Evolutionary conservation across 2,888 invertebrate species (phyloP).

Genomic region (Cylindroiulus punctatus): DNA sequence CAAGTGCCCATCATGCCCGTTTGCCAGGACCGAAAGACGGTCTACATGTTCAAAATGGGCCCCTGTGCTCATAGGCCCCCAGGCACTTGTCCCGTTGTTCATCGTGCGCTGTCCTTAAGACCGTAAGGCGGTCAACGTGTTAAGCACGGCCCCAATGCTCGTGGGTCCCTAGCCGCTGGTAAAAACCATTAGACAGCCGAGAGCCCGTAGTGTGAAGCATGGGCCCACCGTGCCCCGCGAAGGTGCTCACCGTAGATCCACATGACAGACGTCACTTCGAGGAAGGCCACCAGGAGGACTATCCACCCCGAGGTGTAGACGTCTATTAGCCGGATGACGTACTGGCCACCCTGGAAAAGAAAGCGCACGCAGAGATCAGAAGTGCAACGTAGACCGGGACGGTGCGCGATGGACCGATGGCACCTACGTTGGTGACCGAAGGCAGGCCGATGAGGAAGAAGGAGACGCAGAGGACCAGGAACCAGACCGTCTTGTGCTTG

Average conservation of each 20-base stretch:
- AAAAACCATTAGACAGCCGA: too few species aligned
- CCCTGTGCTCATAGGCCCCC: too few species aligned
- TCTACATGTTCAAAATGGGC: too few species aligned
- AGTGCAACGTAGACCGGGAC: background rate
- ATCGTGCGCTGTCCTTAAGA: too few species aligned
- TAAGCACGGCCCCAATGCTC: too few species aligned
- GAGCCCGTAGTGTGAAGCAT: too few species aligned
- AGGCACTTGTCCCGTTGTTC: too few species aligned
- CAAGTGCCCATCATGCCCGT: too few species aligned
- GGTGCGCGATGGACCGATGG: too few species aligned
- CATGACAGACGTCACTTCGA: constrained; percentile 75
- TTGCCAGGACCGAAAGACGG: too few species aligned
- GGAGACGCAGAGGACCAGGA: background rate
- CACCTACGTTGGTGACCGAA: constrained; percentile 79
- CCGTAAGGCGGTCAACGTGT: too few species aligned
- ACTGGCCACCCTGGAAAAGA: constrained; percentile 79
- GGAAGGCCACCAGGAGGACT: constrained; percentile 75
- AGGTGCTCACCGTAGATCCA: constrained; percentile 75
- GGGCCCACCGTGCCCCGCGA: background rate
- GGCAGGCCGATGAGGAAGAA: constrained; percentile 80
- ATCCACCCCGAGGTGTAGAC: constrained; percentile 73
- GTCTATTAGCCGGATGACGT: constrained; percentile 77
- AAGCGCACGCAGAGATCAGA: constrained; percentile 42
- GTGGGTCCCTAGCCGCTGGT: too few species aligned
- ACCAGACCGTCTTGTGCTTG: constrained; percentile 11